phyloP scores from a whole-genome alignment of 2,113 vertebrate species.

The Pogonocichla stellata region DNA sequence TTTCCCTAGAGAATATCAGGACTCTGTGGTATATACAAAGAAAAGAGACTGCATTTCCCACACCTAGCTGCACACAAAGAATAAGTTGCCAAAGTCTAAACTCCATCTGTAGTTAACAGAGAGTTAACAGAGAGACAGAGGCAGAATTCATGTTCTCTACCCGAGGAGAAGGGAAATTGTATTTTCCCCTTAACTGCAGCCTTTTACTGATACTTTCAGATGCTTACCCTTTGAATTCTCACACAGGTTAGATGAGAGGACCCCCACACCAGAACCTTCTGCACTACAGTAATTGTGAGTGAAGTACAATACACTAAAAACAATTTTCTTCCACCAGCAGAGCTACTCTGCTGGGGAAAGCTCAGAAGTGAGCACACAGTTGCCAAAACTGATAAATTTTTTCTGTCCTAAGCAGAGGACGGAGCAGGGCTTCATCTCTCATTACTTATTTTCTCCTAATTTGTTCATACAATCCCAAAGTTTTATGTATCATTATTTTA shows the following conservation, averaged over 20 bases:
- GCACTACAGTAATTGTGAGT: background rate
- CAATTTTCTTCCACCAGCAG: background rate
- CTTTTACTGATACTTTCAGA: background rate
- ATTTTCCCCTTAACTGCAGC: background rate
- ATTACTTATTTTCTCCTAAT: conserved; percentile 1
- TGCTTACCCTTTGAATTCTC: background rate
- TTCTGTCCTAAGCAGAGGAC: background rate
- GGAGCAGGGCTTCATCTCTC: background rate
- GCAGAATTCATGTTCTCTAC: background rate
- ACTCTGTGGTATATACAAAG: background rate
- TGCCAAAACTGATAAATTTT: background rate
- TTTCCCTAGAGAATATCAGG: background rate
- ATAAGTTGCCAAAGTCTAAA: background rate
- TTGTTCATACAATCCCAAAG: background rate
- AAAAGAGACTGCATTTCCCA: background rate
- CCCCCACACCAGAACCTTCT: background rate
- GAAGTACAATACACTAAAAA: background rate
- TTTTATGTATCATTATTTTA: background rate
- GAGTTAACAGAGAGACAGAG: background rate
- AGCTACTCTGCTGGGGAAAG: background rate
- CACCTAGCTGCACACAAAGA: background rate
- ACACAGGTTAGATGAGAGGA: background rate
- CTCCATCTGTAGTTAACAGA: background rate
- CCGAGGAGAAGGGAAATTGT: background rate
- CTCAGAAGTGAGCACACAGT: background rate